Conservation (phyloP, 1,140 invertebrate species). For the Globodera rostochiensis region DNA sequence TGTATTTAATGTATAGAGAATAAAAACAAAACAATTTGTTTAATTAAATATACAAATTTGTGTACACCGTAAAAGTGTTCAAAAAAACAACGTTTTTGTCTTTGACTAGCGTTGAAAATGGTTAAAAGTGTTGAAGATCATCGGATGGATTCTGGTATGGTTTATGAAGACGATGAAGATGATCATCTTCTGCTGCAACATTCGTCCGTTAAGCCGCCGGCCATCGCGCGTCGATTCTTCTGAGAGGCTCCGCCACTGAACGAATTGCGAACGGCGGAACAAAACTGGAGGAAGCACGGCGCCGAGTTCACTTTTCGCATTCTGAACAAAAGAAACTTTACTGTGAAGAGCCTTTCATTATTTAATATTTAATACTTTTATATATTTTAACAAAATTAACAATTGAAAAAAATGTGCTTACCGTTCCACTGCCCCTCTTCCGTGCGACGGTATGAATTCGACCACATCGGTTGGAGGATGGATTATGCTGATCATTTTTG, state of each 20-base stretch:
- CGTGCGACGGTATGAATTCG: background rate
- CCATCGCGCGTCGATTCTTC: background rate
- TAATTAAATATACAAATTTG: too few relatives aligned
- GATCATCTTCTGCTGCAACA: too few relatives aligned
- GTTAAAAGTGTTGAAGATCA: too few relatives aligned
- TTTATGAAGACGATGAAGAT: too few relatives aligned
- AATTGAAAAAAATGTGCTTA: background rate
- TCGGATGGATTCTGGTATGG: too few relatives aligned
- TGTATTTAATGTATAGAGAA: too few relatives aligned
- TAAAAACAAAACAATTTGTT: too few relatives aligned
- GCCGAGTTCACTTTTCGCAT: slow-evolving; percentile 9
- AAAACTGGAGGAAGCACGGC: background rate
- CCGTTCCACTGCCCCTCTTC: background rate
- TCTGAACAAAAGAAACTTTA: background rate
- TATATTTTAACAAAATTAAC: background rate
- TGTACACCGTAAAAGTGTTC: too few relatives aligned
- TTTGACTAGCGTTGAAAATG: too few relatives aligned
- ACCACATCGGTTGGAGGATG: slow-evolving; percentile 11
- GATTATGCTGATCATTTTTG: slow-evolving; percentile 13
- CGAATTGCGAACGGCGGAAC: background rate
- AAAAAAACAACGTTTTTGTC: too few relatives aligned
- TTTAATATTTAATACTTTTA: background rate
- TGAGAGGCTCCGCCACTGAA: background rate
- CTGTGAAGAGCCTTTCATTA: too few relatives aligned
- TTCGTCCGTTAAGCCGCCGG: too few relatives aligned